Percentiles rank a stretch among this genome's conserved stretches.
Evolutionary conservation across 2,888 invertebrate genomes (phyloP).

Genomic region (Drosophila mimica): DNA sequence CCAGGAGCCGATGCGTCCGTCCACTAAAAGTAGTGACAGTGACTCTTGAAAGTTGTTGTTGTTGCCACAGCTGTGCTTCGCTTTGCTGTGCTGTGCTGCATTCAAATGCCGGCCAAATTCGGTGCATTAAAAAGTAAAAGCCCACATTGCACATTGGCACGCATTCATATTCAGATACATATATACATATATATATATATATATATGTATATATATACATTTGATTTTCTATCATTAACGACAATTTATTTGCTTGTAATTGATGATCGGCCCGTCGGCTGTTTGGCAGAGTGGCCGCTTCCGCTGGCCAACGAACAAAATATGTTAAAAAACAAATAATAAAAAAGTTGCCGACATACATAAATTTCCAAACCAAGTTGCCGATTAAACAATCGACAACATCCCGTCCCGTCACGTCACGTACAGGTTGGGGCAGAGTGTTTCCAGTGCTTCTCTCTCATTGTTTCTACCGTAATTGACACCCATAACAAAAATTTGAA

Average conservation of each 20-base stretch:
- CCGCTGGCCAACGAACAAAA: slow-evolving; percentile 51
- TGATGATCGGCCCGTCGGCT: slow-evolving; percentile 52
- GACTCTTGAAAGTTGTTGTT: slow-evolving; percentile 28
- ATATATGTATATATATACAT: slow-evolving; percentile 14
- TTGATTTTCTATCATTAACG: slow-evolving; percentile 61
- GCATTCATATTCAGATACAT: slow-evolving; percentile 18
- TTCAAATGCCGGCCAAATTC: slow-evolving; percentile 61
- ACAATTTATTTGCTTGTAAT: slow-evolving; percentile 76
- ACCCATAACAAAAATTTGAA: slow-evolving; percentile 79
- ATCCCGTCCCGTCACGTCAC: slow-evolving; percentile 84
- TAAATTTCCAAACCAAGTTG: slow-evolving; percentile 81
- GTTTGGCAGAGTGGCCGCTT: slow-evolving; percentile 39
- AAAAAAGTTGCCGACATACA: slow-evolving; percentile 55
- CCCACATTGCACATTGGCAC: slow-evolving; percentile 57
- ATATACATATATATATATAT: not conserved
- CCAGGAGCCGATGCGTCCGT: slow-evolving; percentile 4
- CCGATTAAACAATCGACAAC: slow-evolving; percentile 81
- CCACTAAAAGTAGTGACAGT: slow-evolving; percentile 12
- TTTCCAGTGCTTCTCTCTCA: slow-evolving; percentile 40
- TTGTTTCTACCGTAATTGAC: slow-evolving; percentile 79
- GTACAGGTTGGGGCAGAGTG: slow-evolving; percentile 46
- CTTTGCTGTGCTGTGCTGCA: slow-evolving; percentile 45
- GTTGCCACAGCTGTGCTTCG: slow-evolving; percentile 39
- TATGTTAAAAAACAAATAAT: not conserved
- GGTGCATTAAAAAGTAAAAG: slow-evolving; percentile 62